phyloP scores from a whole-genome alignment of 1,140 invertebrate species.

The Charaxes varanes region DNA sequence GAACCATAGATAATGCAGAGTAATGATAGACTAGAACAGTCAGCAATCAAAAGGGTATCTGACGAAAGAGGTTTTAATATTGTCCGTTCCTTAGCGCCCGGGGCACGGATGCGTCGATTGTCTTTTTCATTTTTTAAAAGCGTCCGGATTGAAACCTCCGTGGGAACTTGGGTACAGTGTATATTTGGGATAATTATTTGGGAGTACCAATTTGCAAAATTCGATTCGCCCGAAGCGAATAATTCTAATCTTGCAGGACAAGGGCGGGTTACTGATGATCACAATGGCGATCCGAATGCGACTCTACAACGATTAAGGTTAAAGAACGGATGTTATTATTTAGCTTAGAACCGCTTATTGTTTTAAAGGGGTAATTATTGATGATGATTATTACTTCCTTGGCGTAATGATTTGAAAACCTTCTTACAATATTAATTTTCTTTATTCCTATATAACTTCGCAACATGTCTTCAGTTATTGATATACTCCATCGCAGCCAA shows the following conservation, averaged over 20 bases:
- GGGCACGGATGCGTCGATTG: conserved; percentile 46
- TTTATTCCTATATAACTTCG: no score
- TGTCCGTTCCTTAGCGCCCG: conserved; percentile 38
- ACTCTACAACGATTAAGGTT: conserved; percentile 30
- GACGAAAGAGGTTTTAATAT: conserved; percentile 45
- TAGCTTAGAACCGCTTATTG: conserved; percentile 17
- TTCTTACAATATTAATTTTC: neutral
- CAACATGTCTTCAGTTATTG: no score
- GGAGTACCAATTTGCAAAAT: conserved; percentile 42
- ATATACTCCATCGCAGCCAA: no score
- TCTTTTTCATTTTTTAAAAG: conserved; percentile 31
- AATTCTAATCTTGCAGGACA: conserved; percentile 24
- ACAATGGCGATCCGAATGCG: conserved; percentile 41
- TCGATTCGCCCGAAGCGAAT: conserved; percentile 18
- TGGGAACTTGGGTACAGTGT: conserved; percentile 53
- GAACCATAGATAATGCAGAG: conserved; percentile 45
- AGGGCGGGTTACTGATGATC: conserved; percentile 30
- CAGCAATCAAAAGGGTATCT: conserved; percentile 53
- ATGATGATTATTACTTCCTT: no score
- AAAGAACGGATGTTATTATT: conserved; percentile 45
- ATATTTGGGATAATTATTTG: conserved; percentile 39
- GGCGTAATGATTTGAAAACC: conserved; percentile 3
- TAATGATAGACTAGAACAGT: conserved; percentile 49
- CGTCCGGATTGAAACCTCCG: conserved; percentile 40
- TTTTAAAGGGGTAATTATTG: conserved; percentile 9